A percentile compares a stretch with the other conserved stretches of the same genome.
These are phyloP conservation scores for Gymnothorax reevesii DNA, from an alignment of 2,797 vertebrate genomes.

Conservation along the genomic window DNA sequence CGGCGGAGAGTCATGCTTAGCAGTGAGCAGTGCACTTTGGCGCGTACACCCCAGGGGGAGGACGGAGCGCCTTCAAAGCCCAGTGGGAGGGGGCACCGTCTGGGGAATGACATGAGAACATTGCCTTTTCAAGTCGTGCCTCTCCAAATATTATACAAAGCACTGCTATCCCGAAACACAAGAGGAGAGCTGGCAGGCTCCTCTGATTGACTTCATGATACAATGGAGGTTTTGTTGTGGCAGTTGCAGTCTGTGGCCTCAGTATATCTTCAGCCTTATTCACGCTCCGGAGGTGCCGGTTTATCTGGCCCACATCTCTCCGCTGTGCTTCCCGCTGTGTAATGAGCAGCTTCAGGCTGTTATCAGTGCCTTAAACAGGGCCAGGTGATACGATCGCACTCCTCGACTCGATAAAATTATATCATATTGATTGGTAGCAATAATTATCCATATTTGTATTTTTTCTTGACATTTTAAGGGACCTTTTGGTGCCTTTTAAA, in stretches of 20 bases:
- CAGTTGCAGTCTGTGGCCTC: background rate
- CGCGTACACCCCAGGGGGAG: slow-evolving; percentile 24
- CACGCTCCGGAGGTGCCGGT: background rate
- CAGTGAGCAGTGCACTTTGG: slow-evolving; percentile 40
- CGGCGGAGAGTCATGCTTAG: background rate
- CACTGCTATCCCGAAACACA: background rate
- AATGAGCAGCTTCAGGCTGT: background rate
- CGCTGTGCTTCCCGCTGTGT: background rate
- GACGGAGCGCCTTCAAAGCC: slow-evolving; percentile 40
- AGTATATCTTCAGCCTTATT: background rate
- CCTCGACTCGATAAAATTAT: no score
- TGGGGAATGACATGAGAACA: slow-evolving; percentile 38
- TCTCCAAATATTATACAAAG: slow-evolving; percentile 3
- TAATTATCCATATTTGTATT: no score
- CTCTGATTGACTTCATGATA: background rate
- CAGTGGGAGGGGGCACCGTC: slow-evolving; percentile 48
- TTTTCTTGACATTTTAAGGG: no score
- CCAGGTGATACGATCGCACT: no score
- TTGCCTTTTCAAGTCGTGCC: background rate
- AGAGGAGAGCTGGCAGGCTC: background rate
- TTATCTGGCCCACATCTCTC: background rate
- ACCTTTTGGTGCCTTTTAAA: no score
- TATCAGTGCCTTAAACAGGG: no score
- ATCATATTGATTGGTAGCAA: no score
- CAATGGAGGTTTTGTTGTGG: background rate